These are phyloP conservation scores for Sinocyclocheilus grahami DNA, from an alignment of 2,113 vertebrate genomes.

Conservation along the genomic window DNA sequence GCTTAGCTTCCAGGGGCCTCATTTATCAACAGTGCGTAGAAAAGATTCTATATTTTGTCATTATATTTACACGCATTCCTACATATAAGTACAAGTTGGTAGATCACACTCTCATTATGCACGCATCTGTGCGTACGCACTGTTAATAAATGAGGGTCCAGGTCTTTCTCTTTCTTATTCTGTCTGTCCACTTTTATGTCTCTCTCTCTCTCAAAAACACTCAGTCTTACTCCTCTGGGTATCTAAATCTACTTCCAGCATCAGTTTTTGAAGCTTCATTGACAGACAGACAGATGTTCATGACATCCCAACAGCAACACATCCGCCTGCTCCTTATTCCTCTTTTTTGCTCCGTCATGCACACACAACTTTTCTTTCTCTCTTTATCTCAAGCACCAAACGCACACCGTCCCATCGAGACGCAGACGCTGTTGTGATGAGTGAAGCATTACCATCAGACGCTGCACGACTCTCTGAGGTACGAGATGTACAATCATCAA, in stretches of 20 bases:
- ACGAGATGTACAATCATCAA: slow-evolving; percentile 21
- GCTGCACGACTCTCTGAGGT: neutral
- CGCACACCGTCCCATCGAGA: slow-evolving; percentile 31
- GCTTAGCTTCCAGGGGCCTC: neutral
- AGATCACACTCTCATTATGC: no score
- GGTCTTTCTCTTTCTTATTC: neutral
- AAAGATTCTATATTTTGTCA: no score
- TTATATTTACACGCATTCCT: no score
- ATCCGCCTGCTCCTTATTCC: neutral
- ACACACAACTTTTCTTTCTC: slow-evolving; percentile 4
- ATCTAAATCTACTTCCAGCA: neutral
- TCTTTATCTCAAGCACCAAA: slow-evolving; percentile 57
- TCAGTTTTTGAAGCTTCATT: slow-evolving; percentile 7
- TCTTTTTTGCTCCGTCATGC: slow-evolving; percentile 5
- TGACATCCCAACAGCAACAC: slow-evolving; percentile 2
- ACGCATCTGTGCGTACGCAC: no score
- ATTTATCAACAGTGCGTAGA: no score
- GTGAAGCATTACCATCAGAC: slow-evolving; percentile 33
- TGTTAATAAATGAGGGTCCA: no score
- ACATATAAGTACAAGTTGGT: no score
- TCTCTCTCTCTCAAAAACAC: slow-evolving; percentile 20
- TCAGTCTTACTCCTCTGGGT: neutral
- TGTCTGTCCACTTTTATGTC: slow-evolving; percentile 34
- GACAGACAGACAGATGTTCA: slow-evolving; percentile 11
- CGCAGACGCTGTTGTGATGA: neutral